Base-by-base conservation (phyloP, 2,888 invertebrate species). In the Melieria omissa region DNA sequence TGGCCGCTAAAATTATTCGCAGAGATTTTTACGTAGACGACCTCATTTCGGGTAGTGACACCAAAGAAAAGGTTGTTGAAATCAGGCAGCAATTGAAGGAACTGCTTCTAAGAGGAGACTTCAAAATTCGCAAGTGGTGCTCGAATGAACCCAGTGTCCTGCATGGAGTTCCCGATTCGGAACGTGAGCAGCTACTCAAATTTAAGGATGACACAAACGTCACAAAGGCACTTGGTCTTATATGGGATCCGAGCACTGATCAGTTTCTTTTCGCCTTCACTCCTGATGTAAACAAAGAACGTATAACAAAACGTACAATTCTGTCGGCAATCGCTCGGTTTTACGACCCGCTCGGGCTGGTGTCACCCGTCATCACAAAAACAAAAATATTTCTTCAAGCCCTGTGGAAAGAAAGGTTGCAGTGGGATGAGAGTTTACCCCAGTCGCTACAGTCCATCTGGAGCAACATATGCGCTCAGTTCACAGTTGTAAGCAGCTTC, bases 401-500 rank as follows among this genome's bases (percentile, higher is more conserved):
- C 6, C 10, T 73, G 10, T 75, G 72, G 72, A 73, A 68, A 49
- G 70, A 74, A 29, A 71, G 68, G 16, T 41, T 74, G 6, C 12
- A 70, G 10, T 73, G 72, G 70, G 72, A 73, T 14, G 72, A 72
- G n/a, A 74, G 70, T 16, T 41, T 75, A 3, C 63, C 71, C 5
- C 67, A 60, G 45, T 41, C 52, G 8, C 45, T 73, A 65, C 64
- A 73, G 10, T 9, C 68, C 10, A n/a, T 52, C 10, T 74, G 72
- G 72, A 16, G 41, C 5, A 52, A 42, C 10, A 12, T 70, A 4
- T 65, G 49, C 29, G 49, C 52, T 41, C 46, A 70, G n/a, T 55
- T 54, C 5, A 54, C 9, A 10, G 12, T 52, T 14, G 61, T 68
- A 10, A 12, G 12, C 4, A 62, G 52, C 10, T 55, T 10, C 46